These are phyloP conservation scores for Myzus persicae DNA, from an alignment of 1,140 invertebrate genomes.

Conservation along the genomic window DNA sequence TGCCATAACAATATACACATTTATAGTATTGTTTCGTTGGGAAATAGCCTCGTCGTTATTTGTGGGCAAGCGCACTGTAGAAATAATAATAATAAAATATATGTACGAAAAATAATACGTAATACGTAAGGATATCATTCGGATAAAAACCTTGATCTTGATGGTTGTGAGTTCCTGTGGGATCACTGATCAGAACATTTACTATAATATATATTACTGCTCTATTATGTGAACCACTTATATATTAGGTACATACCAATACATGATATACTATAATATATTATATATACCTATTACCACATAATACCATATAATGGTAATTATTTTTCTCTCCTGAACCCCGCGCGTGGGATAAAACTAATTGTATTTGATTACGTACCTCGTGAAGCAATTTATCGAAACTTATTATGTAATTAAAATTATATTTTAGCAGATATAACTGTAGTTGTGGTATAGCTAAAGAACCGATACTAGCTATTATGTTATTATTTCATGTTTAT, in stretches of 20 bases:
- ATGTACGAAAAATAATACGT: conserved; percentile 6
- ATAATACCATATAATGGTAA: conserved; percentile 18
- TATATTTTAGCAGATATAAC: conserved; percentile 12
- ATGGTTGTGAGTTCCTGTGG: neutral
- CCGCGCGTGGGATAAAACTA: conserved; percentile 5
- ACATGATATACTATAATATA: neutral
- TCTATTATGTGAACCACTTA: neutral
- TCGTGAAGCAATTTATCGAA: neutral
- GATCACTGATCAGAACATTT: neutral
- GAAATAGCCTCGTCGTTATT: neutral
- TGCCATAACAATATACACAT: neutral
- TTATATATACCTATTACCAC: conserved; percentile 15
- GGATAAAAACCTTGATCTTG: neutral
- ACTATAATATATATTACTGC: neutral
- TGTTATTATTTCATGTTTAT: neutral
- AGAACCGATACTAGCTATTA: neutral
- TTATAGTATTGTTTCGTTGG: neutral
- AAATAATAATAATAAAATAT: neutral
- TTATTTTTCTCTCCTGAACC: neutral
- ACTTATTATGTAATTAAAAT: conserved; percentile 6
- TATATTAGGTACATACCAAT: neutral
- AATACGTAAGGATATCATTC: neutral
- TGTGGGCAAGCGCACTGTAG: neutral
- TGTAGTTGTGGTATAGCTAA: neutral
- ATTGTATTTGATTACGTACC: conserved; percentile 12